Conservation (phyloP, 53 echinoderm and acorn worm species). For the Astropecten irregularis region DNA sequence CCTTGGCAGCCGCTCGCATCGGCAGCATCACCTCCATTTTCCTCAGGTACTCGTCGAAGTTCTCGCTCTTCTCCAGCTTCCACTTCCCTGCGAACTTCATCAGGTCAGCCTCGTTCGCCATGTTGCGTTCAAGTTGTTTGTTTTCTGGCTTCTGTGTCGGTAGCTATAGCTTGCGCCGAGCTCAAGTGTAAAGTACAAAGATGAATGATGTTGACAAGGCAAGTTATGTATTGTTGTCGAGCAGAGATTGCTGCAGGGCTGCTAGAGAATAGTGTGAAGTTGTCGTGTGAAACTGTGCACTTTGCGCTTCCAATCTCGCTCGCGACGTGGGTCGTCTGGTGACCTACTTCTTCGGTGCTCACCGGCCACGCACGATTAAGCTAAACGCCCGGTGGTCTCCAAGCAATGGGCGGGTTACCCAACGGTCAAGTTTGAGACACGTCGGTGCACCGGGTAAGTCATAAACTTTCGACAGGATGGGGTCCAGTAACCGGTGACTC, state of each 20-base stretch:
- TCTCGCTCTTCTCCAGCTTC: slow-evolving; percentile 89
- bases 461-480: too few species aligned
- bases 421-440: neutral
- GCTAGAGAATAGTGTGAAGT: too few species aligned
- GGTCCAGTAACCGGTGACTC: too few species aligned
- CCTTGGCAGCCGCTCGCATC: slow-evolving; percentile 82
- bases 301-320: too few species aligned
- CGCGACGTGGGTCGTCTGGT: slow-evolving; percentile 23
- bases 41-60: slow-evolving; percentile 91
- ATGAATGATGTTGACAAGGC: neutral
- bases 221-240: too few species aligned
- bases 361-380: neutral
- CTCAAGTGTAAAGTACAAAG: neutral
- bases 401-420: neutral
- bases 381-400: too few species aligned
- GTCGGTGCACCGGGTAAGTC: too few species aligned
- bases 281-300: too few species aligned
- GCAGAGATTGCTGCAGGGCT: too few species aligned
- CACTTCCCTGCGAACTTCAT: slow-evolving; percentile 78
- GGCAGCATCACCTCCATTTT: slow-evolving; percentile 81
- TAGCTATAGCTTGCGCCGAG: neutral
- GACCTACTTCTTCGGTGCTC: slow-evolving; percentile 21
- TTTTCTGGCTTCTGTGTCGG: neutral
- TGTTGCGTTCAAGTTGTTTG: neutral
- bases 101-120: slow-evolving; percentile 58